Conservation (phyloP, 2,113 vertebrate genomes). For the Crypturellus undulatus region DNA sequence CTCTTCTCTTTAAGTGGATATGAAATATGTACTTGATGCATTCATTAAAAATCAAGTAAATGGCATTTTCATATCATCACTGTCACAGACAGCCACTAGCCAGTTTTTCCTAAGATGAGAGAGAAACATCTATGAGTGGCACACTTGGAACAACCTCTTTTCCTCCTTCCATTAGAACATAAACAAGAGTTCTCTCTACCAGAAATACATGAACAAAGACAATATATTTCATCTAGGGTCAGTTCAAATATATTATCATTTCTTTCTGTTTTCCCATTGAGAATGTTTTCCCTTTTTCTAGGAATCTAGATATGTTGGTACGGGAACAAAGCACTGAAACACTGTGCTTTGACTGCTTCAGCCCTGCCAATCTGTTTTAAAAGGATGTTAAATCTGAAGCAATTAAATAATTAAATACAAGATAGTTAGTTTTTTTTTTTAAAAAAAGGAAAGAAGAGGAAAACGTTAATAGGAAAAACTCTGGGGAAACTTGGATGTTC, state of each 20-base stretch:
- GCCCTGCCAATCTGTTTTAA: neutral
- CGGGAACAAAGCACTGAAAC: neutral
- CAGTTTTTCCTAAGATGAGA: neutral
- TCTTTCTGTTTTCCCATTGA: neutral
- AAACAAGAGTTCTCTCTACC: neutral
- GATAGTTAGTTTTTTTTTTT: neutral
- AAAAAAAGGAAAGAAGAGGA: neutral
- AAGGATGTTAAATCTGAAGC: neutral
- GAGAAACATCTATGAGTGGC: neutral
- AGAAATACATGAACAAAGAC: neutral
- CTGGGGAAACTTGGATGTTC: neutral
- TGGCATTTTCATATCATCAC: conserved; percentile 35
- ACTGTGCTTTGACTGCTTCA: neutral
- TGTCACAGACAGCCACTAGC: conserved; percentile 33
- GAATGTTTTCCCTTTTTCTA: neutral
- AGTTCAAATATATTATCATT: neutral
- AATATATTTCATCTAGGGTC: neutral
- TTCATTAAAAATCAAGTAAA: conserved; percentile 69
- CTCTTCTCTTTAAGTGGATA: conserved; percentile 40
- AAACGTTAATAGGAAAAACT: neutral
- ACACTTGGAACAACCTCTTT: neutral
- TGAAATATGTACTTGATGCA: conserved; percentile 46
- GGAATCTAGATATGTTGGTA: neutral
- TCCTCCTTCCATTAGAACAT: neutral
- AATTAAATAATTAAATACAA: neutral